phyloP scores from a whole-genome alignment of 2,888 invertebrate genomes.

The Lasioglossum villosulum region DNA sequence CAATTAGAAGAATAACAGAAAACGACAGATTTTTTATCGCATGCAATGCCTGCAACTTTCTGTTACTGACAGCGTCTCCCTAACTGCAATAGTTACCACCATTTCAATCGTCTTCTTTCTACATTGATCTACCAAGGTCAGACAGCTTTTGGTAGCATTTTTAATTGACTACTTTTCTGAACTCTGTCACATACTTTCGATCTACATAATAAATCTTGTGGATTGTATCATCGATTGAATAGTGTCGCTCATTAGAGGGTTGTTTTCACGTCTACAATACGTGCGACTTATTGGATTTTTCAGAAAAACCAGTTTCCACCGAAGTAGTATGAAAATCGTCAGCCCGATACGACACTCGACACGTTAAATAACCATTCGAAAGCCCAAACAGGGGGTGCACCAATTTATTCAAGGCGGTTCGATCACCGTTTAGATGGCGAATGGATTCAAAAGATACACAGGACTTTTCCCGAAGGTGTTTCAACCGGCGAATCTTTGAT shows the following conservation, averaged over 20 bases:
- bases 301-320: neutral
- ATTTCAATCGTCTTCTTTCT: too few species aligned
- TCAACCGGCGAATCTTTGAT: neutral
- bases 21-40: neutral
- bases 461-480: slow-evolving; percentile 1
- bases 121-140: too few species aligned
- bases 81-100: neutral
- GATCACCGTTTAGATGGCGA: neutral
- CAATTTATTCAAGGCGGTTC: neutral
- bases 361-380: neutral
- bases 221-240: neutral
- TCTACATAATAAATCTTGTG: neutral
- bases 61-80: neutral
- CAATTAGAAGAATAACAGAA: neutral
- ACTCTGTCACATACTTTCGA: neutral
- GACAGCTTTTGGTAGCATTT: too few species aligned
- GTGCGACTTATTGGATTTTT: neutral
- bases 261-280: neutral
- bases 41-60: neutral
- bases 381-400: neutral
- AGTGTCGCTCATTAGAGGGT: neutral
- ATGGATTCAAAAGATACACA: slow-evolving; percentile 27
- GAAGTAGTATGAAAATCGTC: neutral
- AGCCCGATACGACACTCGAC: neutral
- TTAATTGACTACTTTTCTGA: too few species aligned